Evolutionary conservation across 2,888 invertebrate species (phyloP), one percentile per base, ranked within the genome.

Genomic region (Drosophila trichaetosa): DNA sequence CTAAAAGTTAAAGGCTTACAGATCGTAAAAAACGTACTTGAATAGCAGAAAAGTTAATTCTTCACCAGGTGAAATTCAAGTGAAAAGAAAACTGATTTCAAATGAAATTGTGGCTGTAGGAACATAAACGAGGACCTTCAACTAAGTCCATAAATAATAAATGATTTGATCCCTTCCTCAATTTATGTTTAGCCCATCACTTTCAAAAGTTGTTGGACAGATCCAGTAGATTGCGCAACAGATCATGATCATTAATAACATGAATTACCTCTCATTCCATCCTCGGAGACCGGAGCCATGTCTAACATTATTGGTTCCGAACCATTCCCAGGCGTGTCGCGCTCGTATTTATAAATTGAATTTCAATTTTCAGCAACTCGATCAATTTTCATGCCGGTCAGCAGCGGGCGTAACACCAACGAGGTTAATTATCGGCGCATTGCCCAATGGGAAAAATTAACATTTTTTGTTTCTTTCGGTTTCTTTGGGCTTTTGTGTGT

Each of bases 341-440:
- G 27, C 31, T 46, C 51, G 42, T 33, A 66, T 59, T 60, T 76
- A 76, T 68, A 80, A 80, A 80, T 78, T 75, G 49, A 76, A 80
- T 63, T 79, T 65, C 65, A 79, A 80, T 76, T 78, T 86, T 67
- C 67, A 72, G 76, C 72, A 72, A 57, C 71, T 66, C 70, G 74
- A 78, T 80, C 71, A 67, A 68, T 75, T 78, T 81, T 62, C 68
- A 78, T 64, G 79, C 67, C 53, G 58, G 21, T 31, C 57, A 49
- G 31, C 64, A 27, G 38, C 34, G 52, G 62, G 51, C 69, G 69
- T 53, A 80, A 69, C 89, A 79, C 67, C 72, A 87, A 83, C 78
- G 83, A 86, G 90, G 87, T 90, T 87, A 87, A 90, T 87, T 83
- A 87, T 88, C 84, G 75, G 64, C 73, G 57, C 69, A 81, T 90